Evolutionary conservation across 2,113 vertebrate species (phyloP), one percentile per base, ranked within the genome.

Genomic region (Serranochromis macrocephalus): DNA sequence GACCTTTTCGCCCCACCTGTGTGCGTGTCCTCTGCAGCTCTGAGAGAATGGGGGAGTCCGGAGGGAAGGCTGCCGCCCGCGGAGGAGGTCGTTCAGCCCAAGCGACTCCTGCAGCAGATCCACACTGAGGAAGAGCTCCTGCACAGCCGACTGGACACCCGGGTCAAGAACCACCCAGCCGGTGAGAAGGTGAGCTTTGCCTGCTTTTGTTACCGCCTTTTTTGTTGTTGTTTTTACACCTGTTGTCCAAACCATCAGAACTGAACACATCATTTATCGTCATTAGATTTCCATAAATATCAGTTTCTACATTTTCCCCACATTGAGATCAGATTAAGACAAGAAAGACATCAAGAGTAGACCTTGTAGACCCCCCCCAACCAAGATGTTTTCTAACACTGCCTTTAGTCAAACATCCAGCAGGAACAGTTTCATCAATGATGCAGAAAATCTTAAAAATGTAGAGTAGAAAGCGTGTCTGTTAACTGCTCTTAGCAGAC

Each of bases 11-110:
- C 11, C 26, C 45, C 29, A 4, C 33, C 38, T 75, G 24, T 31
- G 24, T 49, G 71, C 24, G 9, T 85, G 78, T 80, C 51, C 61
- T 81, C 75, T 82, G 47, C 68, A 96, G 96, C 91, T 92, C 66
- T 92, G 88, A 87, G 86, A 87, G 93, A 85, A 78, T 91, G 92
- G 90, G 36, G 63, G 86, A 90, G 92, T 19, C 68, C 53, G 81
- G 95, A 94, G 86, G 86, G 87, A 47, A 90, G 89, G 33, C 88
- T 89, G 68, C 87, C 82, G 3, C 93, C 95, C 11, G 85, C 90
- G 1, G 94, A 96, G 11, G 96, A 98, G 83, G 85, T 97, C 83
- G 97, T 97, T n/a, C 95, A 97, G 92, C 98, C 98, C 91, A 97
- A 97, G 92, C 94, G 97, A 47, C 95, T 99, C 90, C 94, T 99